Evolutionary conservation across 2,797 vertebrate genomes (phyloP), one percentile per base, ranked within the genome.

Genomic region (Merluccius polli): DNA sequence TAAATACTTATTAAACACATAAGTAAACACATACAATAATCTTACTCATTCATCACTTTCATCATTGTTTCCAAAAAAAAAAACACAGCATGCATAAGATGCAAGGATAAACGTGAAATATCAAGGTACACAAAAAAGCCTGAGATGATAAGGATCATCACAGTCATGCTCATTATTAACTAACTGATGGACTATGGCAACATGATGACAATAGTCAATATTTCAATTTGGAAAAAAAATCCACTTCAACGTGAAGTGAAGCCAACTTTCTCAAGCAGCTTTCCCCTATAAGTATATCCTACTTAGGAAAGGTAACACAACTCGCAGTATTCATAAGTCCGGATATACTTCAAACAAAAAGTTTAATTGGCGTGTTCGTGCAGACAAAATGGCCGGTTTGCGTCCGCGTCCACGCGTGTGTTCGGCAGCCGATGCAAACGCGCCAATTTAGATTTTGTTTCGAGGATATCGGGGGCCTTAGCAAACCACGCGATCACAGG

Each of bases 221-320:
- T 69, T 15, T 75, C 24, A 75, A 67, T 67, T 74, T 9, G 31
- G 30, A 59, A 30, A 75, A 41, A 48, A 48, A 32, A 38, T 75
- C 29, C 31, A 72, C 15, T 30, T 38, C 21, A 27, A 68, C 18
- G 35, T 76, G 52, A 80, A 38, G 52, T 9, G 63, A 81, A 77
- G 27, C 29, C 2, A 2, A 70, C 41, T 74, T 31, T 15, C 18
- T 72, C 11, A 74, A 78, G 77, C 73, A 73, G 24, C 32, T 69
- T 69, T 69, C 67, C 67, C 67, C 59, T 24, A 24, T 65, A 65
- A 65, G 59, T 65, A 65, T 11, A 4, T 65, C 59, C 59, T 65
- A 65, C 59, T 65, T 65, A 65, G 59, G 59, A 65, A 24, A 65
- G 59, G 59, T 65, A 59, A 59, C 59, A 27, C 59, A 4, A 65